These are phyloP conservation scores for Hydroisotoma schaefferi DNA, from an alignment of 2,888 invertebrate genomes.

Conservation along the genomic window DNA sequence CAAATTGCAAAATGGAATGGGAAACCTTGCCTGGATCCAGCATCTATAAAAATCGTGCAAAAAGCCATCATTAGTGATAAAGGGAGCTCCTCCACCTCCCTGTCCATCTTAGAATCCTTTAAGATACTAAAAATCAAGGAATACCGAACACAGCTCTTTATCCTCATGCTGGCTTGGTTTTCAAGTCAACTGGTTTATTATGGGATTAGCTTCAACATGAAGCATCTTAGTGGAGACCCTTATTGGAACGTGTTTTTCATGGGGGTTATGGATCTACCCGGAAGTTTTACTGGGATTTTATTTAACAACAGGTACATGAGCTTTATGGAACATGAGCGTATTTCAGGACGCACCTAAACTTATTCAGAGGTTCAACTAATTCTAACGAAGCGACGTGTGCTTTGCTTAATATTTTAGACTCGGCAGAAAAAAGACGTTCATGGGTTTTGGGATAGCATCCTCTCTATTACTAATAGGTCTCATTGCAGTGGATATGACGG, in stretches of 20 bases:
- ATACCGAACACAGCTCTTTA: slow-evolving; percentile 24
- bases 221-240: slow-evolving; percentile 36
- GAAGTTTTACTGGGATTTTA: slow-evolving; percentile 31
- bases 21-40: slow-evolving; percentile 20
- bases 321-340: too few species aligned
- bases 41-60: slow-evolving; percentile 27
- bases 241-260: slow-evolving; percentile 43
- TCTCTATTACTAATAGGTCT: slow-evolving; percentile 21
- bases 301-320: slow-evolving; percentile 37
- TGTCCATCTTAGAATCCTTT: slow-evolving; percentile 10
- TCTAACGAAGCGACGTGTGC: too few species aligned
- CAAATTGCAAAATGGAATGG: slow-evolving; percentile 45
- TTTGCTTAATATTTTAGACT: slow-evolving; percentile 22
- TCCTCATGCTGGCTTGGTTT: slow-evolving; percentile 41
- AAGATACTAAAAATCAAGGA: slow-evolving; percentile 20
- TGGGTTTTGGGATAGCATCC: slow-evolving; percentile 24
- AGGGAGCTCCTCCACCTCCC: background rate
- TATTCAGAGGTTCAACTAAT: too few species aligned
- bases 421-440: slow-evolving; percentile 32
- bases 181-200: slow-evolving; percentile 40
- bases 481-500: slow-evolving; percentile 20
- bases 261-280: slow-evolving; percentile 36
- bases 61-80: slow-evolving; percentile 10
- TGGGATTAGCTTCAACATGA: slow-evolving; percentile 41
- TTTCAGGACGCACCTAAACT: too few species aligned